phyloP scores from a whole-genome alignment of 2,888 invertebrate species.

The Eupithecia pulchellata region DNA sequence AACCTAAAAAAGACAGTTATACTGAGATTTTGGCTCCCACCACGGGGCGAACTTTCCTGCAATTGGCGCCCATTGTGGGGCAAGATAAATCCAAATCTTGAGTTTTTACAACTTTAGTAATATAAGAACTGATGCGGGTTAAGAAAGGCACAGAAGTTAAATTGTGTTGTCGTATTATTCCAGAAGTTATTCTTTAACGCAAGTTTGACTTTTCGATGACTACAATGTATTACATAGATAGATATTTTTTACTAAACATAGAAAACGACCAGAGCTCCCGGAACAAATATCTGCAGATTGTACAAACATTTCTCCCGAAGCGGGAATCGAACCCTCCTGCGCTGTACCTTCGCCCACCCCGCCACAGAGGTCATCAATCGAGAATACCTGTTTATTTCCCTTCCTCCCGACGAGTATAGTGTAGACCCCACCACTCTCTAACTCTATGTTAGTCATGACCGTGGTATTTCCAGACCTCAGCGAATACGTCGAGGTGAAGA shows the following conservation, averaged over 20 bases:
- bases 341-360: too few species aligned
- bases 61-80: slow-evolving; percentile 5
- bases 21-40: slow-evolving; percentile 4
- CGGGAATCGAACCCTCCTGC: too few species aligned
- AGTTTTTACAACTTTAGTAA: slow-evolving; percentile 1
- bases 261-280: too few species aligned
- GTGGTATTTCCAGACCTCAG: slow-evolving; percentile 48
- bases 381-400: slow-evolving; percentile 51
- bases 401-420: slow-evolving; percentile 55
- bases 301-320: too few species aligned
- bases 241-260: neutral
- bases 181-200: neutral
- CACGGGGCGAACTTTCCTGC: slow-evolving; percentile 3
- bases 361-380: too few species aligned
- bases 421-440: slow-evolving; percentile 69
- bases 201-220: slow-evolving; percentile 3
- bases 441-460: slow-evolving; percentile 48
- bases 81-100: neutral
- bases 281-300: too few species aligned
- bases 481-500: slow-evolving; percentile 63
- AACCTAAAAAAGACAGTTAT: slow-evolving; percentile 54
- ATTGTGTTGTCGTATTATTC: neutral
- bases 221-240: too few species aligned
- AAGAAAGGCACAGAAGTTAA: neutral
- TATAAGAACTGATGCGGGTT: neutral